A percentile compares a stretch with the other conserved stretches of the same genome.
Evolutionary conservation across 2,113 vertebrate genomes (phyloP).

Genomic region (Albula goreensis): DNA sequence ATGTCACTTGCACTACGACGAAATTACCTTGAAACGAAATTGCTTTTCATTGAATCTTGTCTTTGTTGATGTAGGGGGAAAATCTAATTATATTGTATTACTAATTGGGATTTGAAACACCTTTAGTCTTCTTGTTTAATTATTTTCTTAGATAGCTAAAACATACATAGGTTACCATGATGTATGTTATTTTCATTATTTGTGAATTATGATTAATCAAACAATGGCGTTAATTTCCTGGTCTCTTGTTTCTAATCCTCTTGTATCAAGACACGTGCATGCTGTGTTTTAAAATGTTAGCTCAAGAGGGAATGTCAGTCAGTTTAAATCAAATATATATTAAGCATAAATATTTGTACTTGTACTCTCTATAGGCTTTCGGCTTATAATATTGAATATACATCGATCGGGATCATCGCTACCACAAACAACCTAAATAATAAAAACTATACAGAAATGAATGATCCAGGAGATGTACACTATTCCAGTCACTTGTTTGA

Average conservation of each 20-base stretch:
- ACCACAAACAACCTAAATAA: neutral
- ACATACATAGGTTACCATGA: neutral
- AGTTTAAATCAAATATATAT: constrained; percentile 64
- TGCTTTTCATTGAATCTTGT: constrained; percentile 61
- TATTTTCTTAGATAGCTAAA: neutral
- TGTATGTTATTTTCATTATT: neutral
- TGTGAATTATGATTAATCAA: neutral
- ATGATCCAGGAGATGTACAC: constrained; percentile 12
- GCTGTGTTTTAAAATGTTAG: no score
- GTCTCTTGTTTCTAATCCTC: neutral
- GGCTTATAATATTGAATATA: constrained; percentile 63
- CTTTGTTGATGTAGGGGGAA: neutral
- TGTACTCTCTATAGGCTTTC: constrained; percentile 67
- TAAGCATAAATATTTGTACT: constrained; percentile 60
- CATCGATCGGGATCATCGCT: neutral
- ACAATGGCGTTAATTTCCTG: neutral
- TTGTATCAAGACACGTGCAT: neutral
- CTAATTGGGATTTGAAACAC: neutral
- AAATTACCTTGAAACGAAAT: constrained; percentile 36
- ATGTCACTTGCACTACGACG: constrained; percentile 8
- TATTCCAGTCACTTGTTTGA: neutral
- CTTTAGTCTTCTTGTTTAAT: neutral
- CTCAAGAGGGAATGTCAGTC: constrained; percentile 40
- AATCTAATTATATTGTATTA: neutral
- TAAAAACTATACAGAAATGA: neutral